Percentiles rank a stretch among this genome's conserved stretches.
Evolutionary conservation across 2,113 vertebrate genomes (phyloP).

Genomic region (Bucco capensis): DNA sequence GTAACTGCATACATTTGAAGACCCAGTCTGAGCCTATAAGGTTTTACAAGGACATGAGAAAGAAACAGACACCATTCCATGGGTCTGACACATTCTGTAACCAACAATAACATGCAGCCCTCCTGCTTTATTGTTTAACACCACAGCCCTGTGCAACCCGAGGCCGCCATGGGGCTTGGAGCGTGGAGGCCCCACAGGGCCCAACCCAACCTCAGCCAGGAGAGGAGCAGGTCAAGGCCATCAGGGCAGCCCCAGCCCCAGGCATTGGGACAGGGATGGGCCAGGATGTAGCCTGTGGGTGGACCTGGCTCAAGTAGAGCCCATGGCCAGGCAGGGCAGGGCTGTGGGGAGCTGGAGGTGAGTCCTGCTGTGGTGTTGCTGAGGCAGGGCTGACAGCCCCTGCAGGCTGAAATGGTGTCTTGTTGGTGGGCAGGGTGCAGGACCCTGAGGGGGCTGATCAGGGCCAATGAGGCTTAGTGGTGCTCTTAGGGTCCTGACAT

Average conservation of each 20-base stretch:
- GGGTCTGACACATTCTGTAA: neutral
- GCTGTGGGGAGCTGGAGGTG: neutral
- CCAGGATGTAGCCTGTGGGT: too few relatives aligned
- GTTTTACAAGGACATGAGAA: neutral
- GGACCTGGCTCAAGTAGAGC: accelerated
- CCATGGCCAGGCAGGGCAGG: neutral
- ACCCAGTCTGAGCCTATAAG: neutral
- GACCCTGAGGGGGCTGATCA: accelerated
- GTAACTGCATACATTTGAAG: neutral
- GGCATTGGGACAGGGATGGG: accelerated
- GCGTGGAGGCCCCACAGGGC: accelerated
- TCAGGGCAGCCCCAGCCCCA: accelerated
- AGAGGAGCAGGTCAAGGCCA: accelerated
- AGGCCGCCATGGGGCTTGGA: accelerated
- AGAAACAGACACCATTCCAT: neutral
- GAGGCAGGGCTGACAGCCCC: neutral
- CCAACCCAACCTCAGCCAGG: neutral
- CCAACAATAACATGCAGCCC: accelerated
- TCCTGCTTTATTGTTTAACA: neutral
- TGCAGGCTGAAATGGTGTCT: too few relatives aligned
- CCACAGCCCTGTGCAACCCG: accelerated
- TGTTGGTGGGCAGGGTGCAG: accelerated
- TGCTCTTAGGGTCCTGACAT: neutral
- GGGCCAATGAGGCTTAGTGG: accelerated
- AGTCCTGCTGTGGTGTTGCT: accelerated